These are phyloP conservation scores for Tipula unca DNA, from an alignment of 2,888 invertebrate species.

Conservation along the genomic window DNA sequence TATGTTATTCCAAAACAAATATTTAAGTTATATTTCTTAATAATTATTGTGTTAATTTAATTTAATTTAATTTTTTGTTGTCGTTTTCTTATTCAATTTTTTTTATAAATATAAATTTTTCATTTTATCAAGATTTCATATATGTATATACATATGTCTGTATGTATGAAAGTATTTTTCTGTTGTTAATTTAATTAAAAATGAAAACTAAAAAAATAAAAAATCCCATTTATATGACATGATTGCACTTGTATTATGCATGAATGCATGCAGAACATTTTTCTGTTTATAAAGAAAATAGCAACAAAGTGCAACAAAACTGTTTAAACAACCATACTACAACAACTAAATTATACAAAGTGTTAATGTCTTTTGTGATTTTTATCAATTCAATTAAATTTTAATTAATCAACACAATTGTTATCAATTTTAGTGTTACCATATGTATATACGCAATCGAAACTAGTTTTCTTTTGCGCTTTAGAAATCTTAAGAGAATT, in stretches of 20 bases:
- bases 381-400: slow-evolving; percentile 8
- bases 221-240: slow-evolving; percentile 9
- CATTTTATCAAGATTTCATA: background rate
- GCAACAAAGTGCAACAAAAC: background rate
- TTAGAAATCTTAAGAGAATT: background rate
- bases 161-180: background rate
- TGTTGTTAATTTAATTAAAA: slow-evolving; percentile 1
- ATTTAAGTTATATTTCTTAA: background rate
- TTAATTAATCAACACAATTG: slow-evolving; percentile 8
- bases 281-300: background rate
- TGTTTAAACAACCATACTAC: background rate
- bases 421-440: background rate
- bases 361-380: slow-evolving; percentile 8
- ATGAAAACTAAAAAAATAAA: background rate
- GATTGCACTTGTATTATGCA: background rate
- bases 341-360: background rate
- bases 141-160: too few relatives aligned
- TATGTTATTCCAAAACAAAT: background rate
- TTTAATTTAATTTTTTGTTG: background rate
- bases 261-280: background rate
- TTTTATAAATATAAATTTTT: background rate
- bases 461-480: background rate
- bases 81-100: background rate
- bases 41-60: slow-evolving; percentile 8
- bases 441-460: background rate